Base-by-base conservation (phyloP, 1,140 invertebrate species). In the Triops cancriformis region DNA sequence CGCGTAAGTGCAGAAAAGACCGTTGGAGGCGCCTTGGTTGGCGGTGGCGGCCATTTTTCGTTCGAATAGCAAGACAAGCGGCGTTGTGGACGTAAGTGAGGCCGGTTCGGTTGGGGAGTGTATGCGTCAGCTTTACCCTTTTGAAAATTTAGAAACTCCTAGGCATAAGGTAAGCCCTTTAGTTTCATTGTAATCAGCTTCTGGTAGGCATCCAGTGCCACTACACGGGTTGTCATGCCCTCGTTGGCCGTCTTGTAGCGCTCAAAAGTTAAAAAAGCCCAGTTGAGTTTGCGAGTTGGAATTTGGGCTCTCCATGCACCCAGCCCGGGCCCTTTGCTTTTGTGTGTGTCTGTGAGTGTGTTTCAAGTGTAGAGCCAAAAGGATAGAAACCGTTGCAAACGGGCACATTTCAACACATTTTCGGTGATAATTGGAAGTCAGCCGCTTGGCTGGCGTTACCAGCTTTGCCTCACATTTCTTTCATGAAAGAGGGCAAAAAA, bases 111-210 rank as follows among this genome's bases (percentile, higher is more conserved):
- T 37, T 64, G 51, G 51, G 51, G 51, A 64, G 51, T 64, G 51
- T 64, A 64, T 64, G 51, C 51, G 51, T 64, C 51, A 64, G 51
- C 51, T 64, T 64, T 64, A n/a, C 31, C 23, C 51, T 64, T 64
- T 64, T 64, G 51, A 64, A 64, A 64, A 64, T 23, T 64, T 64
- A 64, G 51, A 64, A 64, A 64, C 51, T 64, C 51, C 51, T 64
- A 64, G n/a, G 51, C 51, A 64, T 64, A 64, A 37, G 51, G 51
- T 64, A 64, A 64, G 51, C 51, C 51, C 51, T n/a, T 64, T 64
- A n/a, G 23, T n/a, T 64, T 64, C 18, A 64, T 64, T 64, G 10
- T 64, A 64, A 64, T 64, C 23, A 64, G 51, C 7, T 64, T 64
- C 10, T 37, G 23, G 23, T 64, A 64, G 51, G 9, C 23, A 23